Evolutionary conservation across 2,888 invertebrate species (phyloP), one percentile per base, ranked within the genome.

Genomic region (Drosophila mettleri): DNA sequence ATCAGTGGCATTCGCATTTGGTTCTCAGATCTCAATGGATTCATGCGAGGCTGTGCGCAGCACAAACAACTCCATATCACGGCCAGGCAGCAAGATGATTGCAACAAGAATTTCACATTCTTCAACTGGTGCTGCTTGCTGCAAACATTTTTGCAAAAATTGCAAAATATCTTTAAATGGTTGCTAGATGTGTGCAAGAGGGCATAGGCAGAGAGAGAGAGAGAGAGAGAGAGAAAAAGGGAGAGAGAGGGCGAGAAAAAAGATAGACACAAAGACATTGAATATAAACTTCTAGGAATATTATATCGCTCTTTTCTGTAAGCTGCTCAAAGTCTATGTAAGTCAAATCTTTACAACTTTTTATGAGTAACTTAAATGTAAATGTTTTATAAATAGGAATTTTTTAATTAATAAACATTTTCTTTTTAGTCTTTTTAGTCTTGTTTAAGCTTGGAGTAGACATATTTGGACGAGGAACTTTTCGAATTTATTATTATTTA

Each of bases 1-100:
- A n/a, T 63, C 18, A 58, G 52, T 27, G 36, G 67, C 1, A 46
- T 86, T 10, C 59, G 78, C 53, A 69, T 54, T 31, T 84, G 85
- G 85, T 10, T 67, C 3, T 48, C 49, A 29, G 58, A 66, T 34
- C 33, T 51, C 22, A 62, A 24, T 18, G 67, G 43, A 6, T 20
- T 43, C 7, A 53, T 43, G 22, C 52, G 31, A 8, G 46, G 43
- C n/a, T 33, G 36, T 14, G 24, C 9, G 7, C 22, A 10, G 20
- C 7, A 48, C 24, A 9, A 24, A 16, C 9, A 52, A 5, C n/a
- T 16, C 3, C 18, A 16, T n/a, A 16, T 7, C 3, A 43, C 24
- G 2, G 33, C 27, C 4, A 16, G 20, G 12, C 12, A 38, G n/a
- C 34, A 31, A 10, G 36, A 51, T 12, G 49, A 45, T 55, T 29